Conservation (phyloP, 2,888 invertebrate genomes). For the Macrophya annulata region DNA sequence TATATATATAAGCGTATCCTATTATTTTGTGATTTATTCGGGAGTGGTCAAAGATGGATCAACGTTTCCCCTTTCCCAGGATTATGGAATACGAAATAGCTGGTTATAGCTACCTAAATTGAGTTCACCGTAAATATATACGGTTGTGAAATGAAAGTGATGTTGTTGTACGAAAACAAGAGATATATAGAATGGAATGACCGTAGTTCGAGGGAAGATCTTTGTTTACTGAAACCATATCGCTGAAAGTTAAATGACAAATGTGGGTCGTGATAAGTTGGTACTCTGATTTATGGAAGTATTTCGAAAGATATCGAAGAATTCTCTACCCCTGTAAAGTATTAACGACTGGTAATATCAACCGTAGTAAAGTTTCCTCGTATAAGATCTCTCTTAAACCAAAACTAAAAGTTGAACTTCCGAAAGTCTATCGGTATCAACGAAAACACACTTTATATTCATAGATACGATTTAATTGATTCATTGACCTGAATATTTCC, state of each 20-base stretch:
- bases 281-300: slow-evolving; percentile 37
- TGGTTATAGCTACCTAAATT: neutral
- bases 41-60: neutral
- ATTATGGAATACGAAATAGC: neutral
- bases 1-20: neutral
- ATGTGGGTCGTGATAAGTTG: slow-evolving; percentile 38
- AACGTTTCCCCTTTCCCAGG: neutral
- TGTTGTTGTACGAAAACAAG: slow-evolving; percentile 27
- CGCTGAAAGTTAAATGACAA: slow-evolving; percentile 22
- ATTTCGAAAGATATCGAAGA: slow-evolving; percentile 43
- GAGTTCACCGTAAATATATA: neutral
- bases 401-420: slow-evolving; percentile 38
- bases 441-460: slow-evolving; percentile 51
- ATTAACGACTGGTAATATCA: slow-evolving; percentile 55
- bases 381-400: slow-evolving; percentile 41
- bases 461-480: slow-evolving; percentile 47
- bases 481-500: slow-evolving; percentile 37
- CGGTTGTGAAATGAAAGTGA: slow-evolving; percentile 1
- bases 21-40: neutral
- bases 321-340: slow-evolving; percentile 26
- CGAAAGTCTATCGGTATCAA: slow-evolving; percentile 47
- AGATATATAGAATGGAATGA: neutral
- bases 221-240: slow-evolving; percentile 29
- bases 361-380: slow-evolving; percentile 46
- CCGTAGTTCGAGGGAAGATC: neutral